A percentile compares a stretch with the other conserved stretches of the same genome.
Conservation (phyloP, 2,888 invertebrate species). For the Erebia aethiops region DNA sequence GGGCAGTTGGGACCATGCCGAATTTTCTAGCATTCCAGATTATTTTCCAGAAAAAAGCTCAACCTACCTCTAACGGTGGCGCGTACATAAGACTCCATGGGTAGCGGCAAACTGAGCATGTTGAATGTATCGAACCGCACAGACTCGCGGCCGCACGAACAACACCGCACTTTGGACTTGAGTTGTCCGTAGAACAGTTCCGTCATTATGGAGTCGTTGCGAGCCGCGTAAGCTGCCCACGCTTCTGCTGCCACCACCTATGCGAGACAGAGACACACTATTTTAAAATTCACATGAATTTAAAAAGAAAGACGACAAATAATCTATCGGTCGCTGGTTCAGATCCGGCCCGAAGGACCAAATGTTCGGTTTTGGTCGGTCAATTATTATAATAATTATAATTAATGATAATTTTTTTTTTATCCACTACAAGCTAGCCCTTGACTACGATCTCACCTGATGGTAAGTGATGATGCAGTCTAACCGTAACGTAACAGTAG, state of each 20-base stretch:
- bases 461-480: no score
- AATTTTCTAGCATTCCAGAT: no score
- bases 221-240: conserved; percentile 91
- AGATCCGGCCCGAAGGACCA: no score
- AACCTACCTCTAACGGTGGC: conserved; percentile 87
- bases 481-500: no score
- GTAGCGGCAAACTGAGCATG: conserved; percentile 93
- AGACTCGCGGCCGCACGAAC: conserved; percentile 91
- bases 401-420: no score
- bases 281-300: neutral
- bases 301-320: neutral
- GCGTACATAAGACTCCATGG: conserved; percentile 93
- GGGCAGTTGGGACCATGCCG: no score
- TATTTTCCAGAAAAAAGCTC: neutral
- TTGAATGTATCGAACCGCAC: conserved; percentile 97
- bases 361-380: no score
- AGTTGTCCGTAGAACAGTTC: conserved; percentile 96
- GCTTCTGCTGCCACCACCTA: conserved; percentile 87
- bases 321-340: no score
- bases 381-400: no score
- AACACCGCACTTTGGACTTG: conserved; percentile 93
- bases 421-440: no score
- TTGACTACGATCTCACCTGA: no score
- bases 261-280: neutral
- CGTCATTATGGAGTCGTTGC: conserved; percentile 94